Evolutionary conservation across 2,113 vertebrate species (phyloP).

Genomic region (Caracal caracal): DNA sequence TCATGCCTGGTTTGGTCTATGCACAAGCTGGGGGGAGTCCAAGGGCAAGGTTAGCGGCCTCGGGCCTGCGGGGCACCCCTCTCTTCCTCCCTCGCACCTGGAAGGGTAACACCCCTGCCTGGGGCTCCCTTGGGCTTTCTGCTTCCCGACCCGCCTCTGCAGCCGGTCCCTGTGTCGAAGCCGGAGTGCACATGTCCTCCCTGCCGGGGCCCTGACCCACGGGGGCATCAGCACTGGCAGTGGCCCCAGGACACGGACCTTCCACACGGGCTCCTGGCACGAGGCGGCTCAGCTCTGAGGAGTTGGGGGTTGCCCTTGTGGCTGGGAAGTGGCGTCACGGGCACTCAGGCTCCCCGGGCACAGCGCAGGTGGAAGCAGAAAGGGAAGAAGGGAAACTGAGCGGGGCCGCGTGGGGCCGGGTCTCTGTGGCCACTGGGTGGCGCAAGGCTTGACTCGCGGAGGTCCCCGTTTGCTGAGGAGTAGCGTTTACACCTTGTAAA

Average conservation of each 20-base stretch:
- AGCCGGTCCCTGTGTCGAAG: accelerated
- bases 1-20: background rate
- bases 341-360: background rate
- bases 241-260: background rate
- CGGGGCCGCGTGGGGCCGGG: accelerated
- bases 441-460: accelerated
- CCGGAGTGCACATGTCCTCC: accelerated
- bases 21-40: background rate
- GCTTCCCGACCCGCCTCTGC: background rate
- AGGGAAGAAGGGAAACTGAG: background rate
- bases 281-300: background rate
- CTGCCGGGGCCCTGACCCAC: background rate
- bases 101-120: background rate
- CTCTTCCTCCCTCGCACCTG: background rate
- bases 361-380: no score
- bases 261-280: background rate
- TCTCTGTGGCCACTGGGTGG: background rate
- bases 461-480: background rate
- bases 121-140: background rate
- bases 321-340: accelerated
- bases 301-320: background rate
- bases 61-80: background rate
- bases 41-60: background rate
- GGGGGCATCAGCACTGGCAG: background rate
- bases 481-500: accelerated